phyloP scores from a whole-genome alignment of 1,140 invertebrate genomes.

The Apis cerana region DNA sequence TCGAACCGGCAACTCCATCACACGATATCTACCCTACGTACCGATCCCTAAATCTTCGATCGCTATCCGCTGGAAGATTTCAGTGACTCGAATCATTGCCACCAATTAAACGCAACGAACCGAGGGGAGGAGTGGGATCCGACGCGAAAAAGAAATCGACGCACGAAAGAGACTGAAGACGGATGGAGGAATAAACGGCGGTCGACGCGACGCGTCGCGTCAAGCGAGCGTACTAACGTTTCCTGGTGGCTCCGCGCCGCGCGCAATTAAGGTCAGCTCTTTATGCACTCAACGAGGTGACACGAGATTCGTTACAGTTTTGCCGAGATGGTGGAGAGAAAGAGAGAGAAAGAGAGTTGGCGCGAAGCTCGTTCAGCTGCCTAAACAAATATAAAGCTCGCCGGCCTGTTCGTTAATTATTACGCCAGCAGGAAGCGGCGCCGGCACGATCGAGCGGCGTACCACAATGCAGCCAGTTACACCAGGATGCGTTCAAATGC shows the following conservation, averaged over 20 bases:
- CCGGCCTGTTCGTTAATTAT: slow-evolving; percentile 56
- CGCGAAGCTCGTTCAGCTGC: slow-evolving; percentile 53
- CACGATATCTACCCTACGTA: too few species aligned
- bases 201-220: not conserved
- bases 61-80: not conserved
- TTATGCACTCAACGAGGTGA: slow-evolving; percentile 14
- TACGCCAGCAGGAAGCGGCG: slow-evolving; percentile 57
- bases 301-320: slow-evolving; percentile 23
- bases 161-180: not conserved
- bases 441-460: slow-evolving; percentile 62
- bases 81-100: not conserved
- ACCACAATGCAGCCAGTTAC: slow-evolving; percentile 57
- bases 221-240: not conserved
- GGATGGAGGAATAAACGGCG: not conserved
- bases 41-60: not conserved
- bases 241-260: not conserved
- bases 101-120: not conserved
- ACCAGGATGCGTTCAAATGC: slow-evolving; percentile 55
- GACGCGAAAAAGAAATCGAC: not conserved
- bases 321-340: slow-evolving; percentile 4
- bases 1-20: too few species aligned
- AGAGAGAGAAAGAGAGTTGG: not conserved
- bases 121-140: not conserved
- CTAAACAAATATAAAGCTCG: slow-evolving; percentile 66
- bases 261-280: slow-evolving; percentile 21